Evolutionary conservation across 2,888 invertebrate genomes (phyloP), one percentile per base, ranked within the genome.

Genomic region (Noctuana brunneofusca): DNA sequence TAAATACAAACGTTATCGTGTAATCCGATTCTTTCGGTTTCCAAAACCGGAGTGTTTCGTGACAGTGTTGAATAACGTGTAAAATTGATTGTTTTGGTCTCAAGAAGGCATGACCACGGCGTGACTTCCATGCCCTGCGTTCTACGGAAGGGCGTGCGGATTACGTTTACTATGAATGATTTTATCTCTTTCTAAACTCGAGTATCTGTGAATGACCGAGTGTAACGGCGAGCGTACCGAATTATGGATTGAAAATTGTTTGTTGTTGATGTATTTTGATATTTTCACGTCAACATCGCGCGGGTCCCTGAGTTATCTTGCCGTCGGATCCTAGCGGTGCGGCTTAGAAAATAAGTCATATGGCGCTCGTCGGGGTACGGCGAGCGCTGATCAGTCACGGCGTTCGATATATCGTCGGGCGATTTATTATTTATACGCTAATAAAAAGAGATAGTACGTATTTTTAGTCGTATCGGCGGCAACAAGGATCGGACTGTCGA

Each of bases 151-250:
- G 89, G 88, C 88, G 89, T 88, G 89, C 89, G 75, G 78, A 89
- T 88, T 90, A 90, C 91, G 90, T 89, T 89, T 89, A 89, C 89
- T 90, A 90, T 90, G 90, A 91, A 90, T 91, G 90, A 90, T 89
- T 90, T 90, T 89, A 90, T 91, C 90, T 91, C 90, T 89, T 89
- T 91, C 90, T 90, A 89, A 87, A 89, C 86, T 86, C 75, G 78
- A 84, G 87, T 88, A 84, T 86, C 88, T 88, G 89, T 90, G 90
- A 90, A 90, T 90, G 90, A 89, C 89, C 81, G 89, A 89, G 89
- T 88, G 88, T 87, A 89, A 87, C 80, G 86, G 87, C 87, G 80
- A 88, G 85, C 86, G 89, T 89, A 88, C 87, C 81, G 83, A 89
- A 89, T 86, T 87, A 89, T 84, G 88, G 85, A 87, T 86, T 85